These are phyloP conservation scores for Procambarus clarkii DNA, from an alignment of 1,140 invertebrate genomes.

Conservation along the genomic window DNA sequence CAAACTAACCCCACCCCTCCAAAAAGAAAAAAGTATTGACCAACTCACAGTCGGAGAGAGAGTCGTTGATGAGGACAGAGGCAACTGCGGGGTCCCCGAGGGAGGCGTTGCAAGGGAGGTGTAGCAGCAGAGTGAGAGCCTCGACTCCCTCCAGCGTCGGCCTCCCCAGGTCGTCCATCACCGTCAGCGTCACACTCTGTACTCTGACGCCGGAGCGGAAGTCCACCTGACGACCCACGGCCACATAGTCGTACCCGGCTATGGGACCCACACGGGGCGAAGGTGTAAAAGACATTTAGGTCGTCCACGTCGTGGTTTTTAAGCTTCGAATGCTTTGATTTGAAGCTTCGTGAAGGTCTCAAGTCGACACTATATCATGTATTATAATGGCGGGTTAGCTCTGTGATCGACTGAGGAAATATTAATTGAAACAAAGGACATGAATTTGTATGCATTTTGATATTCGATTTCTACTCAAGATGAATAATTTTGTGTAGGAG, in stretches of 20 bases:
- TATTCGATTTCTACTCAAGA: too few species aligned
- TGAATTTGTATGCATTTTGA: too few species aligned
- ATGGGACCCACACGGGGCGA: constrained; percentile 7
- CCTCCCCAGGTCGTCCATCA: constrained; percentile 76
- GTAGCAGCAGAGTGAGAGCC: constrained; percentile 75
- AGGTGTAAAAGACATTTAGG: not conserved
- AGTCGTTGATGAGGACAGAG: constrained; percentile 75
- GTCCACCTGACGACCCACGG: constrained; percentile 75
- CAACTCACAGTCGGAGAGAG: constrained; percentile 75
- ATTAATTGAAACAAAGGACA: too few species aligned
- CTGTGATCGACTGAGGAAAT: too few species aligned
- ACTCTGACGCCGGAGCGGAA: constrained; percentile 75
- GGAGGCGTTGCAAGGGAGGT: constrained; percentile 74
- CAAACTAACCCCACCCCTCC: too few species aligned
- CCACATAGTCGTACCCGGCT: constrained; percentile 76
- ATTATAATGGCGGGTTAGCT: too few species aligned
- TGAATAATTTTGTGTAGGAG: too few species aligned
- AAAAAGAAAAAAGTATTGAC: too few species aligned
- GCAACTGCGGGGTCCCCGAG: constrained; percentile 75
- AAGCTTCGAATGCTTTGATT: too few species aligned
- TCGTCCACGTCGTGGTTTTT: too few species aligned
- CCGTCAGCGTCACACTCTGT: constrained; percentile 74
- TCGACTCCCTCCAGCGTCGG: constrained; percentile 76
- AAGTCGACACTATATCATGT: too few species aligned
- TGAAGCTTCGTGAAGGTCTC: too few species aligned